Base-by-base conservation (phyloP, 64 coral and sea anemone species). In the Montipora cactus region DNA sequence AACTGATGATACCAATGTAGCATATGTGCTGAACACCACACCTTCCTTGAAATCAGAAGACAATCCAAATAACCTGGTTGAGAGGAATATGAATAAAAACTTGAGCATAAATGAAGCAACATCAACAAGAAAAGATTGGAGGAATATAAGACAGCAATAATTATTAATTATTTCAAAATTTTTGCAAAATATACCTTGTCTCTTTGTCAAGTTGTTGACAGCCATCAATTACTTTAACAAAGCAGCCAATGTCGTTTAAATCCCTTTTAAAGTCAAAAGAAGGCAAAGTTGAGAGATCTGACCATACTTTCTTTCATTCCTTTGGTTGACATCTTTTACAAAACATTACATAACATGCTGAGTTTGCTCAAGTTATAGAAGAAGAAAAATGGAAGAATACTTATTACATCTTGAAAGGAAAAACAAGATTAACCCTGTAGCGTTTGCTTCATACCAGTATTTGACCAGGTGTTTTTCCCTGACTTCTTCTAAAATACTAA, bases 121-220 rank as follows among this genome's bases (percentile, higher is more conserved):
- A 71, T 5, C 21, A 21, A 71, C 21, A 71, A 71, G 19, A 71
- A 20, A 71, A 21, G 19, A 21, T 22, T 2, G 10, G 4, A 22
- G 8, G 3, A 71, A 21, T 23, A 21, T 4, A 71, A 21, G 8
- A 71, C 0, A 21, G 14, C 8, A 20, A 71, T 37, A 37, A 37
- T 37, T 37, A 37, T 37, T 2, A 37, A 37, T 37, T 37, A 4
- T 21, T 66, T 57, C 9, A 78, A 25, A 72, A 19, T 44, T 69
- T 46, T 79, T 12, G 7, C 6, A 79, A 5, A 68, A 13, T 13
- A 5, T 91, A 99, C 98, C 93, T 96, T 25, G 98, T 99, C 75
- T 99, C 98, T 89, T 93, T 99, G 74, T 99, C 98, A 77, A 99
- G 95, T 21, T 99, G 98, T 57, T 96, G 98, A 62, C 98, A 99